Evolutionary conservation across 2,113 vertebrate genomes (phyloP), one percentile per base, ranked within the genome.

Genomic region (Phycodurus eques): DNA sequence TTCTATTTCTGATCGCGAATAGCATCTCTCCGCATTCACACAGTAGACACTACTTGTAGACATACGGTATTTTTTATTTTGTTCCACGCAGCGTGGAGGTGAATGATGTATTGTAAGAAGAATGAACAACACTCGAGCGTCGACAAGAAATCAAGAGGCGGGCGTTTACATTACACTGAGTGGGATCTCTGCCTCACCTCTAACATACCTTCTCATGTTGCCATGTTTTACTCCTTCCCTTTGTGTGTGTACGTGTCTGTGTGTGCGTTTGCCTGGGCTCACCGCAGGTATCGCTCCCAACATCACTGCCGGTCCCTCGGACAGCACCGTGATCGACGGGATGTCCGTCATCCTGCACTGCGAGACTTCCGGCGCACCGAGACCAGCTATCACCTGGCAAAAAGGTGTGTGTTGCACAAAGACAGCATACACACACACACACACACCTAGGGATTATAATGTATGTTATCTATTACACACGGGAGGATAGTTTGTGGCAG

Each of bases 351-450:
- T 99, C 62, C 92, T 99, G 81, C 95, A 94, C 76, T 99, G 98
- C 0, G 95, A 99, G 92, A 98, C 98, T 33, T 96, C 96, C 0
- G 98, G 98, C 65, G 98, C 98, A 0, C 98, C 98, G 0, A 93
- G 96, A 51, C 98, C 98, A 0, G 96, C 96, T 74, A 98, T 99
- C 92, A 96, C 96, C 11, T 99, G 96, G 97, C 97, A 99, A 90
- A 99, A 96, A 95, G 96, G 98, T 98, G 44, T 68, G 15, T 4
- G 20, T 42, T 27, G 2, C 62, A 60, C 31, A 66, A 33, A 49
- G 35, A 72, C 27, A 43, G 54, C 33, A 19, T 15, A 31, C 61
- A 66, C 31, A 54, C 42, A 67, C 47, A 72, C 20, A 53, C 47
- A 57, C 72, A 69, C 66, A 42, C 33, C 46, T 1, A 0, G 64